Evolutionary conservation across 2,113 vertebrate genomes (phyloP).

Genomic region (Pantherophis guttatus): DNA sequence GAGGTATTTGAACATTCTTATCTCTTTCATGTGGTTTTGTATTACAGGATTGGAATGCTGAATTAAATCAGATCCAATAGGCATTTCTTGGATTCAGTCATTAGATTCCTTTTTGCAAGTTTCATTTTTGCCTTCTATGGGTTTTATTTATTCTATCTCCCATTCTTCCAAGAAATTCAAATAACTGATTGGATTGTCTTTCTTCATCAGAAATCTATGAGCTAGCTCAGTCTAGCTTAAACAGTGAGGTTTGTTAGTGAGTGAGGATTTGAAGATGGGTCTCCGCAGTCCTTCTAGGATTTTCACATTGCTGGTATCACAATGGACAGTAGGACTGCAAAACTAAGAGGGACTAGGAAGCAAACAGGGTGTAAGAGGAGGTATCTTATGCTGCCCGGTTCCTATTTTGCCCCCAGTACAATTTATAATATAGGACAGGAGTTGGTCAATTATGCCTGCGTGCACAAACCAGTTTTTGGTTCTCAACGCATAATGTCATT

Average conservation of each 20-base stretch:
- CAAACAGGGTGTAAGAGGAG: not conserved
- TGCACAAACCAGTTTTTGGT: conserved; percentile 6
- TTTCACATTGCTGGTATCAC: not conserved
- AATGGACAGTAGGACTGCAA: not conserved
- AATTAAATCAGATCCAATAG: not conserved
- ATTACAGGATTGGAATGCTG: not conserved
- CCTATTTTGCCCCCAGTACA: not conserved
- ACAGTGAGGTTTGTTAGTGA: not conserved
- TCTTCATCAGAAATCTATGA: not conserved
- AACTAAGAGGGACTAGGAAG: not conserved
- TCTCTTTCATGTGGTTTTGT: not conserved
- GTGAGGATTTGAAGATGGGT: not conserved
- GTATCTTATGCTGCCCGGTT: rapidly evolving
- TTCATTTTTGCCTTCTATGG: not conserved
- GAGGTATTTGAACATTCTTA: not conserved
- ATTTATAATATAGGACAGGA: not conserved
- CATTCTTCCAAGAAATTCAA: not conserved
- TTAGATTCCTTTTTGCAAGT: not conserved
- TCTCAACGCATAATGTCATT: conserved; percentile 15
- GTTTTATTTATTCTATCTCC: not conserved
- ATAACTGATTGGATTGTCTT: not conserved
- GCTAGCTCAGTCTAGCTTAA: not conserved
- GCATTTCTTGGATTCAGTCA: not conserved
- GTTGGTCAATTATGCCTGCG: not conserved
- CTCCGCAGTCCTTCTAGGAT: not conserved